These are phyloP conservation scores for Neoniphon sammara DNA, from an alignment of 2,797 vertebrate species.

Conservation along the genomic window DNA sequence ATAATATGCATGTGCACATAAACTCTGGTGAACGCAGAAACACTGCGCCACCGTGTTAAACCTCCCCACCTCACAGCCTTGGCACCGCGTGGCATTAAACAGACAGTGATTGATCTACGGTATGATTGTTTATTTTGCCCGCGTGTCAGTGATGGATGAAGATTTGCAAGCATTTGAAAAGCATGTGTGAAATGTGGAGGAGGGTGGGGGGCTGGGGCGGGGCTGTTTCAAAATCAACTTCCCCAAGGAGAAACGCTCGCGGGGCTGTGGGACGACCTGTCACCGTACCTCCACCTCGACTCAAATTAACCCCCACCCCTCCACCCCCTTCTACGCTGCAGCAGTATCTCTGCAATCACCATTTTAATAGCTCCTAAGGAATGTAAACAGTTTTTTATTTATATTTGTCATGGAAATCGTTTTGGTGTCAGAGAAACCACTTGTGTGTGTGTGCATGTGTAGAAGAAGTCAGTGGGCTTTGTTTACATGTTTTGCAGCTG, in stretches of 20 bases:
- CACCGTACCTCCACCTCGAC: constrained; percentile 47
- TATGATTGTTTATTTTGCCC: constrained; percentile 82
- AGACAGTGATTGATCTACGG: constrained; percentile 81
- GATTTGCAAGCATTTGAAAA: constrained; percentile 67
- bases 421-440: not conserved
- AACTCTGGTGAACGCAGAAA: not conserved
- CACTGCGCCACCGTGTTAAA: not conserved
- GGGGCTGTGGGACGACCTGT: constrained; percentile 54
- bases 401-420: constrained; percentile 34
- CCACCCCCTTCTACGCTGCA: not conserved
- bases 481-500: not conserved
- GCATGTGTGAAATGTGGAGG: constrained; percentile 64
- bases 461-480: not conserved
- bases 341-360: constrained; percentile 44
- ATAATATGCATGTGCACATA: constrained; percentile 8
- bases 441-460: not conserved
- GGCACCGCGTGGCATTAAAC: constrained; percentile 71
- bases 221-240: constrained; percentile 50
- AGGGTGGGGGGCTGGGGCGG: not conserved
- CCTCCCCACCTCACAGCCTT: constrained; percentile 36
- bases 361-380: constrained; percentile 50
- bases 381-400: constrained; percentile 25
- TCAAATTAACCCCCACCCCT: constrained; percentile 56
- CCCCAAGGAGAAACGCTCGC: constrained; percentile 58
- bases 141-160: constrained; percentile 79